Evolutionary conservation across 2,797 vertebrate species (phyloP), one percentile per base, ranked within the genome.

Genomic region (Melanotaenia trifasciata): DNA sequence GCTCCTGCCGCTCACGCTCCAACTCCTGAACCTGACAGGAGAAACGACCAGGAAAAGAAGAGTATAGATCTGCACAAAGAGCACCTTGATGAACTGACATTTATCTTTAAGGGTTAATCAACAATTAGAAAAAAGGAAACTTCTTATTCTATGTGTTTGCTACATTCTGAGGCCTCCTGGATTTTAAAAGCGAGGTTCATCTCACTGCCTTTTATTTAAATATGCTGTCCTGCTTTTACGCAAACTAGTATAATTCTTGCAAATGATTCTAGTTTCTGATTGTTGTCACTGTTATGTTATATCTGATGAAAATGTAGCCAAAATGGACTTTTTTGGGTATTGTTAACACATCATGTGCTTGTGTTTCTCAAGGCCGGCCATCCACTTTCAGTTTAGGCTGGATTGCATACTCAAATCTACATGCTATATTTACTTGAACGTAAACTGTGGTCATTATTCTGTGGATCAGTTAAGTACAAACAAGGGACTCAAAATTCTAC

Each of bases 1-100:
- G 95, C 65, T 99, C 97, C 63, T 96, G 93, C 43, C 98, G 95
- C 76, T 99, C 98, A n/a, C 95, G 96, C 87, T 99, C 98, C 84
- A 99, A 93, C 90, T 99, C 98, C 26, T 96, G 91, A 76, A 97
- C 93, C 93, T 94, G 79, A 64, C 1, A 18, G 26, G 12, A 18
- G 5, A 20, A 12, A 35, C 36, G 13, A 28, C 43, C 5, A 38
- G 77, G 22, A 30, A 30, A 40, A 56, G 12, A 35, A 5, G 7
- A n/a, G 16, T 8, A 24, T 40, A 10, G 51, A 58, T 22, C 74
- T 45, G 12, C 20, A 71, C 3, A 33, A 24, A 58, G 2, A 50
- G 16, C 7, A 32, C 26, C 22, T 16, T 11, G 62, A 18, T 28
- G 18, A 50, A 53, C 53, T 54, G 1, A 0, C 11, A 51, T 12